A percentile compares a stretch with the other conserved stretches of the same genome.
These are phyloP conservation scores for Cyphotilapia sp. DNA, from an alignment of 2,113 vertebrate genomes.

Conservation along the genomic window DNA sequence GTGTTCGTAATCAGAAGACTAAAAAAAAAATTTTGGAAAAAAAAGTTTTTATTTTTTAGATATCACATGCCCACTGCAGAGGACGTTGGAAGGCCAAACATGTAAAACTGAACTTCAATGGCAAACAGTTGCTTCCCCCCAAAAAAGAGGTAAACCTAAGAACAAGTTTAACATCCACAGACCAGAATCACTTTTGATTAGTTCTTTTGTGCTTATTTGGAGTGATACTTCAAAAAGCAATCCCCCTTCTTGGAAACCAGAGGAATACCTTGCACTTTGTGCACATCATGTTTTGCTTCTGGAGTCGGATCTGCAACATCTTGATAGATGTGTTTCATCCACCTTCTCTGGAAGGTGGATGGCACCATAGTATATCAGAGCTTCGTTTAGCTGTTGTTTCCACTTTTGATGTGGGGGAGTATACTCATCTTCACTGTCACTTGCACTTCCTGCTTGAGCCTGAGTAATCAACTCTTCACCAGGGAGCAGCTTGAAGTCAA, in stretches of 20 bases:
- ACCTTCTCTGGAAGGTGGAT: too few relatives aligned
- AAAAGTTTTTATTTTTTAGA: background rate
- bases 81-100: background rate
- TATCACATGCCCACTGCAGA: rapidly evolving
- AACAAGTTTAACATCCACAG: background rate
- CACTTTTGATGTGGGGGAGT: background rate
- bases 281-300: background rate
- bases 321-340: background rate
- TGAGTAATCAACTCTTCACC: background rate
- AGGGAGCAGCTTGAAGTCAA: background rate
- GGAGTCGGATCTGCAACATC: background rate
- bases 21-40: rapidly evolving
- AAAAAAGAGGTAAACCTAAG: background rate
- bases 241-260: background rate
- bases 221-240: background rate
- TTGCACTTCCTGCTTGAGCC: background rate
- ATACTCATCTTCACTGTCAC: background rate
- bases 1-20: background rate
- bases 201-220: background rate
- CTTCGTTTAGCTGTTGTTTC: background rate
- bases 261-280: background rate
- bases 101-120: background rate
- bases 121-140: background rate
- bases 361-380: background rate
- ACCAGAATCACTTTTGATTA: background rate